Conservation (phyloP, 2,113 vertebrate species). For the Polypterus senegalus region DNA sequence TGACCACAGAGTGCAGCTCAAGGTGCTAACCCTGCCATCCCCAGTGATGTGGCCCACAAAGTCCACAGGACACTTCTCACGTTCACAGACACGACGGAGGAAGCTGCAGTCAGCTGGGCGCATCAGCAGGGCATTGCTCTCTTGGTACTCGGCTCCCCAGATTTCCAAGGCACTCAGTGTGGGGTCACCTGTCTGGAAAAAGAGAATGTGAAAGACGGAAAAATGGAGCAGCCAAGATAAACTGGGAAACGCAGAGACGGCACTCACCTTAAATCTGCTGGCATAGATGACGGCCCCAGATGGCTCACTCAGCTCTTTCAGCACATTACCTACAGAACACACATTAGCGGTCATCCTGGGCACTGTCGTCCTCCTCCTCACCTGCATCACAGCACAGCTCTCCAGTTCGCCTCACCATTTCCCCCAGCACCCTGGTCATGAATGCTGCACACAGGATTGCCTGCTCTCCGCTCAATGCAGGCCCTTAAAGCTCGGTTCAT, state of each 20-base stretch:
- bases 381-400: no score
- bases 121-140: slow-evolving; percentile 76
- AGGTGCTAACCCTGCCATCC: slow-evolving; percentile 47
- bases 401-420: slow-evolving; percentile 50
- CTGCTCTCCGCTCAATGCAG: slow-evolving; percentile 53
- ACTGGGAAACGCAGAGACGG: background rate
- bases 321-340: slow-evolving; percentile 63
- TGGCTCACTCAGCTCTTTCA: slow-evolving; percentile 80
- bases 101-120: slow-evolving; percentile 39
- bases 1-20: background rate
- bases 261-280: slow-evolving; percentile 67
- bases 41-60: slow-evolving; percentile 75
- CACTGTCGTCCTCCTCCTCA: no score
- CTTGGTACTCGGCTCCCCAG: slow-evolving; percentile 89
- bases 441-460: slow-evolving; percentile 78
- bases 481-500: slow-evolving; percentile 81
- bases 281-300: slow-evolving; percentile 70
- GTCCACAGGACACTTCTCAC: slow-evolving; percentile 71
- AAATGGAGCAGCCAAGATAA: background rate
- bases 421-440: slow-evolving; percentile 86
- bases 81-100: slow-evolving; percentile 53
- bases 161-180: slow-evolving; percentile 79
- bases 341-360: no score
- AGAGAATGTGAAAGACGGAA: background rate
- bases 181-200: slow-evolving; percentile 67